Base-by-base conservation (phyloP, 2,888 invertebrate species). In the Rambutsinella grinnellia region DNA sequence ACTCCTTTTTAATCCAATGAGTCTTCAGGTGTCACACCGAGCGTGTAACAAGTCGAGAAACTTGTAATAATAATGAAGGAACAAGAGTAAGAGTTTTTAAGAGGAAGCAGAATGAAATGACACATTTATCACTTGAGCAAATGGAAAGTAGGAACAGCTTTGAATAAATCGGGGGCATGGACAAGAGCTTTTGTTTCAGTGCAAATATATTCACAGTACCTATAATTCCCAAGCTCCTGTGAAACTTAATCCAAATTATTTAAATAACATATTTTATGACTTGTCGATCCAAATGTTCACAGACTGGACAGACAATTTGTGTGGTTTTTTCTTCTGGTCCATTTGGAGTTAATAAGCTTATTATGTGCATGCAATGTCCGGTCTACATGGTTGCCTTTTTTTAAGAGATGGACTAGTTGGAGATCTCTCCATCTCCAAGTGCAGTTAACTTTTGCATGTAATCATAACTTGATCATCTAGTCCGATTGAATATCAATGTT, bases 11-110 rank as follows among this genome's bases (percentile, higher is more conserved):
- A 70, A 70, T 70, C 70, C 70, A 70, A 62, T 70, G 70, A 70
- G 56, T 70, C 70, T 63, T 70, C 70, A 70, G 70, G 70, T 70
- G 70, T 70, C 70, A 70, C 70, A 70, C n/a, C 56, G 63, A 70
- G 70, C 63, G 63, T 70, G 70, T 70, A 70, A 70, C 70, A 70
- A 70, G 70, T 70, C 70, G 51, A 27, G 62, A 47, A 62, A 61
- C 69, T 61, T 60, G 69, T 70, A 70, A 70, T 61, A 61, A 61
- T 70, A 53, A 62, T 62, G 70, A 62, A 63, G 23, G 51, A 2
- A 54, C 54, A 8, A 10, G 23, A 51, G 21, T 2, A 13, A 15
- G 62, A 27, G 27, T n/a, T n/a, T n/a, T n/a, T n/a, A n/a, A 26
- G 27, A 54, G 44, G 36, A 54, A 51, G 51, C 3, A 10, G 57